These are phyloP conservation scores for Torymus texanus DNA, from an alignment of 2,888 invertebrate genomes.

Conservation along the genomic window DNA sequence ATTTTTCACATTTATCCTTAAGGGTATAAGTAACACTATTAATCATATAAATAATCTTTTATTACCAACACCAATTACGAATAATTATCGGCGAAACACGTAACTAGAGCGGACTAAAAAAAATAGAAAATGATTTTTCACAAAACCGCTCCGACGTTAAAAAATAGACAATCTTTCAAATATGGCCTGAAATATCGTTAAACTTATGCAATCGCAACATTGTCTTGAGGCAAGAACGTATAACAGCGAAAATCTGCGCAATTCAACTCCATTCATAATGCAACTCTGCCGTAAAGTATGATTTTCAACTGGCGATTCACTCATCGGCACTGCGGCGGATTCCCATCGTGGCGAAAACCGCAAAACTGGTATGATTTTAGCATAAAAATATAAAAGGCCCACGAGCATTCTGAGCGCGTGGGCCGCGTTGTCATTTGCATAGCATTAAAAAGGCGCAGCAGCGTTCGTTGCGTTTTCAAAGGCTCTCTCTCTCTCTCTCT, in stretches of 20 bases:
- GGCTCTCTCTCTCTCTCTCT: neutral
- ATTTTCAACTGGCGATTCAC: neutral
- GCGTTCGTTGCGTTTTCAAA: neutral
- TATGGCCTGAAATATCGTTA: too few species aligned
- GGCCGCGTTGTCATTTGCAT: conserved; percentile 44
- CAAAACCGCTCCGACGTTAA: too few species aligned
- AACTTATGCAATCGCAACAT: too few species aligned
- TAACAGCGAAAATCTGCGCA: neutral
- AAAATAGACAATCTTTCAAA: too few species aligned
- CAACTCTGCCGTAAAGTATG: neutral
- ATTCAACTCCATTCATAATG: too few species aligned
- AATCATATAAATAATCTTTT: neutral
- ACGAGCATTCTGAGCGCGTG: neutral
- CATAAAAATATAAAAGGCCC: neutral
- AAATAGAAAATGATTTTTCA: too few species aligned
- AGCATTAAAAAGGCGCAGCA: conserved; percentile 33
- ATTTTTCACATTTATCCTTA: conserved; percentile 13
- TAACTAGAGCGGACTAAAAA: too few species aligned
- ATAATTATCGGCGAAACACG: neutral
- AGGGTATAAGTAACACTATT: neutral
- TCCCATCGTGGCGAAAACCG: conserved; percentile 10
- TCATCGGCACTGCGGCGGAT: neutral
- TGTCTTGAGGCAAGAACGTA: neutral
- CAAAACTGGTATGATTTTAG: conserved; percentile 24
- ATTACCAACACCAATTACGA: neutral